A percentile compares a stretch with the other conserved stretches of the same genome.
These are phyloP conservation scores for Natrix natrix DNA, from an alignment of 2,797 vertebrate genomes.

Conservation along the genomic window DNA sequence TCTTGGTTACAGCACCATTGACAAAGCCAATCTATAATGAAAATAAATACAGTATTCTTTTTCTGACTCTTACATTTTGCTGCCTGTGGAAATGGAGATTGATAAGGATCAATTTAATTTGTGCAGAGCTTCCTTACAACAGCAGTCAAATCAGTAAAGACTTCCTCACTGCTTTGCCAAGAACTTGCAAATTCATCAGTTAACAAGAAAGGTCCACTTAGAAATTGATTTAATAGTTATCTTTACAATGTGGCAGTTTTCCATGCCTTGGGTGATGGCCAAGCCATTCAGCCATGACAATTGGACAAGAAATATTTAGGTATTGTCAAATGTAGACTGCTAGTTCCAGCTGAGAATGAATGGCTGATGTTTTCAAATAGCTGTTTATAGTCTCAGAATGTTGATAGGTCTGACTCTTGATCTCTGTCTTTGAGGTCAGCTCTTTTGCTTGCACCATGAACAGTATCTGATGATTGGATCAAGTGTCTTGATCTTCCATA, in stretches of 20 bases:
- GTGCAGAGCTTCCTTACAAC: neutral
- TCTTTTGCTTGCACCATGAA: no score
- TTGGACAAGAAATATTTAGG: neutral
- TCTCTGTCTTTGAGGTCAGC: neutral
- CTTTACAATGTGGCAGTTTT: constrained; percentile 12
- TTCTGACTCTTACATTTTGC: neutral
- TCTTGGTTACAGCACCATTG: neutral
- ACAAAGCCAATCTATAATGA: constrained; percentile 3
- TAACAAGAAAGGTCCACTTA: constrained; percentile 7
- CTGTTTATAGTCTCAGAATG: neutral
- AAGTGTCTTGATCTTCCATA: neutral
- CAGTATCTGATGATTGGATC: neutral
- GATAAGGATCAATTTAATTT: constrained; percentile 21
- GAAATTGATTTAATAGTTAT: constrained; percentile 6
- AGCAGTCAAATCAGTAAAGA: constrained; percentile 1
- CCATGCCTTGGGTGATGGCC: neutral
- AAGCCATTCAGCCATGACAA: neutral
- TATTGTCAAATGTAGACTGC: neutral
- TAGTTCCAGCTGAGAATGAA: neutral
- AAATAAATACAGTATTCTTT: constrained; percentile 4
- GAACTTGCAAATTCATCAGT: constrained; percentile 4
- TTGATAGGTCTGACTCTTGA: neutral
- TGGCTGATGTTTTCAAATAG: neutral
- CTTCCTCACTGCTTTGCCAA: neutral
- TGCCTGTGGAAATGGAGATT: neutral